Base-by-base conservation (phyloP, 2,113 vertebrate species). In the Holacanthus passer region DNA sequence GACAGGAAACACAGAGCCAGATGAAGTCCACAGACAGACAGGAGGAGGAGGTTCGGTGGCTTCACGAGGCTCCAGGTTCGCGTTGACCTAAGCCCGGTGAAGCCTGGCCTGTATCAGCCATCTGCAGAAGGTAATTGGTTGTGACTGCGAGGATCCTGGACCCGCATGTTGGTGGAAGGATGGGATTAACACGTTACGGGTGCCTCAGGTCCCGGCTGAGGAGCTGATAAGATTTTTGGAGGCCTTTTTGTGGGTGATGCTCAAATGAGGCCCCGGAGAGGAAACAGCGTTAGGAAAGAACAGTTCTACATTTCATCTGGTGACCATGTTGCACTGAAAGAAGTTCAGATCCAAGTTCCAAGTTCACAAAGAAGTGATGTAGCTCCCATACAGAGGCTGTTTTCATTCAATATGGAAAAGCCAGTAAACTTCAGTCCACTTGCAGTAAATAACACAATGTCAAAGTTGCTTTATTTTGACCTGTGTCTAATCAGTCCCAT, bases 161-260 rank as follows among this genome's bases (percentile, higher is more conserved):
- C 82, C 79, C 65, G 31, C 83, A 52, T 91, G 88, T 84, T 72
- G 59, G 31, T 84, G 88, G 84, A 69, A 88, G 85, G 77, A 82
- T 22, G 64, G 92, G 93, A 93, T 94, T 91, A 91, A 87, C 93
- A 87, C 83, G 22, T 86, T 82, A 63, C 29, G 83, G 88, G 79
- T 43, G 65, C 85, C 85, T 74, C 80, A 5, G 79, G 75, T 82
- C 39, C 79, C 35, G 12, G 73, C 70, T 17, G 81, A 90, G 84
- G 55, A 69, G 69, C 81, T 90, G 94, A 95, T 95, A 94, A 93
- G 90, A 88, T 73, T 58, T 87, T 76, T 59, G 64, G 88, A 89
- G 86, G 85, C 73, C 27, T 81, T 68, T 84, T 53, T 75, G 35
- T 79, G 64, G 79, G 69, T 53, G 72, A 86, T 45, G 80, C 67